Evolutionary conservation across 1,140 invertebrate genomes (phyloP).

Genomic region (Papilio glaucus): DNA sequence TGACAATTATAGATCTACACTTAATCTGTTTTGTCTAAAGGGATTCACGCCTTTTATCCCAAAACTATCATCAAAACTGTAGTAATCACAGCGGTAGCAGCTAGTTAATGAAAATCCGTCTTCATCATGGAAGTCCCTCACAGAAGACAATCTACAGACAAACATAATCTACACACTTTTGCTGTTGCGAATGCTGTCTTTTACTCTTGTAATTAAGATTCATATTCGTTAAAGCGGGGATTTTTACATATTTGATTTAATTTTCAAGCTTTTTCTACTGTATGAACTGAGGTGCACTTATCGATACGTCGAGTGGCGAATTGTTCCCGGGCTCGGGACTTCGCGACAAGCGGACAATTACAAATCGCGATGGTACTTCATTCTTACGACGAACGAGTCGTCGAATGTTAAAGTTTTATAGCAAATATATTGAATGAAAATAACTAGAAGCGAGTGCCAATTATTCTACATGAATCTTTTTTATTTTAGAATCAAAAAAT

Average conservation of each 20-base stretch:
- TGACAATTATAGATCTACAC: no score
- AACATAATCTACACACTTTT: no score
- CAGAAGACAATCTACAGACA: no score
- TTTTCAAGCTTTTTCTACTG: neutral
- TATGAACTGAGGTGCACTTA: constrained; percentile 6
- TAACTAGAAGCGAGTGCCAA: neutral
- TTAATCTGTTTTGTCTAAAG: no score
- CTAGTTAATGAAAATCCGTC: no score
- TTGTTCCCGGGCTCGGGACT: constrained; percentile 27
- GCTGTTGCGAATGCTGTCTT: no score
- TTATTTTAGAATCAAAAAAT: neutral
- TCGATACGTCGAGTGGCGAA: constrained; percentile 23
- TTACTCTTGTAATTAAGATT: no score
- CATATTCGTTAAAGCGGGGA: neutral
- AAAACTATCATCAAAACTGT: no score
- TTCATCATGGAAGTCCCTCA: no score
- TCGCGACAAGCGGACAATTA: constrained; percentile 44
- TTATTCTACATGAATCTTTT: neutral
- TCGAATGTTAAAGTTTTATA: neutral
- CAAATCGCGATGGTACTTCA: constrained; percentile 45
- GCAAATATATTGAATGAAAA: constrained; percentile 9
- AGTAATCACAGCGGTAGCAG: no score
- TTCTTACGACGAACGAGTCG: constrained; percentile 40
- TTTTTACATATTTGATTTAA: neutral
- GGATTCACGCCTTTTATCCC: no score